Evolutionary conservation across 1,140 invertebrate genomes (phyloP), one percentile per base, ranked within the genome.

Genomic region (Drosophila watanabei): DNA sequence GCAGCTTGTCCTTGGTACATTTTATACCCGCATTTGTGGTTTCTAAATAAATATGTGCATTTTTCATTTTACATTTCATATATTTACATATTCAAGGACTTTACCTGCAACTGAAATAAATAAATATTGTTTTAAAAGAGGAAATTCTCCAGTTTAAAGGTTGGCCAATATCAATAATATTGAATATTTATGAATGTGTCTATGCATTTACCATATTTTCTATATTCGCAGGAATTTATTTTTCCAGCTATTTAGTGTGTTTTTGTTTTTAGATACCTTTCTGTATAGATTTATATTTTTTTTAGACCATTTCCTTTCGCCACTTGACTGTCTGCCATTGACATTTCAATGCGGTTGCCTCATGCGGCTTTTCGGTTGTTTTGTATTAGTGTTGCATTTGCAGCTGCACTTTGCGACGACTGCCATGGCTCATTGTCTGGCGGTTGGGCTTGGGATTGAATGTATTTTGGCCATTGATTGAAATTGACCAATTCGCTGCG

Each of bases 391-490:
- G 49, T 59, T 71, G 39, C 56, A 59, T 7, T 37, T 46, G 41
- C 57, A 66, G 18, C 20, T 48, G 56, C 64, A 65, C n/a, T 57
- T 58, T 51, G 11, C 37, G 14, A 57, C 39, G 41, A 33, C 45
- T 37, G 61, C 45, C 48, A 10, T 37, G 48, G 20, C 20, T 30
- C 66, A 51, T 54, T 71, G 65, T 69, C 58, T 70, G 58, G 58
- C 62, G 35, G 59, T 48, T 30, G 48, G 48, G 48, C 14, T 24
- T 24, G 48, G 48, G 48, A 51, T 69, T 77, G 51, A 80, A 70
- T 81, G 68, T 48, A 75, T 62, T 75, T 64, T 58, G 73, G 57
- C 52, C 71, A 65, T 76, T 76, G 73, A 76, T 76, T 75, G 73
- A 76, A 76, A 58, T 75, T 75, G 73, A 76, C 73, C 73, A 64